Conservation (phyloP, 1,140 invertebrate species). For the Condylostylus longicornis region DNA sequence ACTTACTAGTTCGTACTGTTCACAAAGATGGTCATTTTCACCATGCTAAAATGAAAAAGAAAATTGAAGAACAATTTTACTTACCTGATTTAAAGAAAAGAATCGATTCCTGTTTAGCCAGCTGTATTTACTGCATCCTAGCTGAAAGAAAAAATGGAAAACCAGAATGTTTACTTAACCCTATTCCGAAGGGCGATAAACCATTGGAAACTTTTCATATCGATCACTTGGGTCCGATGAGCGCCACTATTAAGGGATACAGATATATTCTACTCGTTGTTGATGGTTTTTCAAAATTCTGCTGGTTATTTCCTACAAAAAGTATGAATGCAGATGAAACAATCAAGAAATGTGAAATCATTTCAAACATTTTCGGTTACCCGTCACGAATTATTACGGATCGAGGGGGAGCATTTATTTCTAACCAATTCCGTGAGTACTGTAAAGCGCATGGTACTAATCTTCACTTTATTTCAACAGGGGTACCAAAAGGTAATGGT, state of each 20-base stretch:
- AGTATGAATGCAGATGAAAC: slow-evolving; percentile 10
- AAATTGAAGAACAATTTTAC: too few species aligned
- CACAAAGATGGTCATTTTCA: too few species aligned
- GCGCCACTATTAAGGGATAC: slow-evolving; percentile 8
- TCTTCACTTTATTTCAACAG: slow-evolving; percentile 8
- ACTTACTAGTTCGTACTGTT: too few species aligned
- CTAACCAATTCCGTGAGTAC: slow-evolving; percentile 9
- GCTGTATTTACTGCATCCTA: slow-evolving; percentile 23
- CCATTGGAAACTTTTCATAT: slow-evolving; percentile 12
- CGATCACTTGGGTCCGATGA: slow-evolving; percentile 9
- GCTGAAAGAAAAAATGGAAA: slow-evolving; percentile 21
- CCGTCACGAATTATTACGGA: slow-evolving; percentile 25
- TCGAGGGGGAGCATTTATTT: slow-evolving; percentile 12
- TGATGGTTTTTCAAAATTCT: slow-evolving; percentile 17
- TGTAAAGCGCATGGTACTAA: slow-evolving; percentile 8
- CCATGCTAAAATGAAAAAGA: too few species aligned
- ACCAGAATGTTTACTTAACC: slow-evolving; percentile 22
- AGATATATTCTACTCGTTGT: slow-evolving; percentile 21
- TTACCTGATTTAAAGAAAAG: too few species aligned
- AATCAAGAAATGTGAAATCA: slow-evolving; percentile 14
- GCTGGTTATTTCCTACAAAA: slow-evolving; percentile 21
- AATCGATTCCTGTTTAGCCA: too few species aligned
- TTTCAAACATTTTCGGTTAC: slow-evolving; percentile 22
- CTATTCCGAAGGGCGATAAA: slow-evolving; percentile 16
- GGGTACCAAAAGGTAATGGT: slow-evolving; percentile 12